Evolutionary conservation across 2,888 invertebrate species (phyloP), one percentile per base, ranked within the genome.

Genomic region (Brachypalpus laphriformis): DNA sequence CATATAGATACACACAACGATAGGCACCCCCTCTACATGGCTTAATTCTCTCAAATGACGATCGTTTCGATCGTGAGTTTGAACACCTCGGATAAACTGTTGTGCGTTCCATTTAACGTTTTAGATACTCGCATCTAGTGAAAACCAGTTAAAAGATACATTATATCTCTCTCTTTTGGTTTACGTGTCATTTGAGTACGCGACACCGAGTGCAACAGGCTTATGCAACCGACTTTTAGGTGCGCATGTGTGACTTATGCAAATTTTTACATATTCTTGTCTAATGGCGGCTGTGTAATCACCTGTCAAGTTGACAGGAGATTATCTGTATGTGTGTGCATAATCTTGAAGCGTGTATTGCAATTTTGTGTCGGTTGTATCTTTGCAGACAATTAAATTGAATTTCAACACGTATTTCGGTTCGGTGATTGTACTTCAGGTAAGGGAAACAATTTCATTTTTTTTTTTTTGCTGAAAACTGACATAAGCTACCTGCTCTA

Each of bases 101-200:
- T 63, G 54, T 70, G 70, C 61, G 78, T 78, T 37, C 71, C 63
- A 71, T 78, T 78, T 71, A 31, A 57, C 45, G 47, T 57, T 65
- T 54, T 66, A 57, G 57, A 56, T 37, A 71, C 59, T 28, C 22
- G 40, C 59, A 42, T 63, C 70, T 57, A 47, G 18, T 14, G 25
- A 9, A 66, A 77, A 70, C 76, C 59, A 76, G 76, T 76, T 76
- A 14, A 57, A 28, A 57, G 28, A 37, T 31, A 16, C 9, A 16
- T 40, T 22, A 9, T 7, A 34, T 49, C 5, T 11, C 9, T 34
- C 14, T 34, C 14, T 18, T 42, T 3, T 11, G 16, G 14, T 9
- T 22, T 6, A 14, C 5, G 11, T 34, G 11, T 56, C 56, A 31
- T 20, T 56, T 31, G 16, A 28, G 16, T 14, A n/a, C n/a, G 16